A percentile compares a stretch with the other conserved stretches of the same genome.
Conservation (phyloP, 2,797 vertebrate species). For the Alcedo atthis region DNA sequence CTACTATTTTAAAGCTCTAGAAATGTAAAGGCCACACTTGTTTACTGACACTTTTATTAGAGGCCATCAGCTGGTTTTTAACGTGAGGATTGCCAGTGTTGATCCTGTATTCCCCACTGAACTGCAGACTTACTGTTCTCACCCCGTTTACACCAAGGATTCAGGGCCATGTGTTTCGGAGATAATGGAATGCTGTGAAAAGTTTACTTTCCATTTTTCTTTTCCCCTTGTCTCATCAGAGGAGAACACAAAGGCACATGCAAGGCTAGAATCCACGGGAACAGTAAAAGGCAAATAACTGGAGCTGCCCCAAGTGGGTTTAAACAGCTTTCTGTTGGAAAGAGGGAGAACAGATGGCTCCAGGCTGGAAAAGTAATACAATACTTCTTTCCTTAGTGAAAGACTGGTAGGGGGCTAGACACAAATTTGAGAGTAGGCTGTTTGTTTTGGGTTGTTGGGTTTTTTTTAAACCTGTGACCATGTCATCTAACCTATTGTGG, state of each 20-base stretch:
- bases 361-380: neutral
- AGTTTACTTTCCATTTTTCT: neutral
- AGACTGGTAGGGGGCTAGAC: neutral
- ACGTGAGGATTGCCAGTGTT: neutral
- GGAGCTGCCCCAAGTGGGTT: neutral
- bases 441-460: neutral
- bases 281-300: neutral
- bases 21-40: neutral
- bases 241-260: neutral
- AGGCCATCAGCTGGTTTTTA: neutral
- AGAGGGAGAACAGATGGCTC: neutral
- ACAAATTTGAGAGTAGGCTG: neutral
- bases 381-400: neutral
- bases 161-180: neutral
- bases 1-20: neutral
- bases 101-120: neutral
- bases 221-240: neutral
- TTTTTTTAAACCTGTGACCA: neutral
- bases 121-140: neutral
- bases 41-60: neutral
- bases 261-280: neutral
- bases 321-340: neutral
- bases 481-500: neutral
- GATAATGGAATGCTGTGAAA: no score
- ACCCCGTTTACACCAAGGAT: neutral